Conservation (phyloP, 2,888 invertebrate species). For the Drosophila dives region DNA sequence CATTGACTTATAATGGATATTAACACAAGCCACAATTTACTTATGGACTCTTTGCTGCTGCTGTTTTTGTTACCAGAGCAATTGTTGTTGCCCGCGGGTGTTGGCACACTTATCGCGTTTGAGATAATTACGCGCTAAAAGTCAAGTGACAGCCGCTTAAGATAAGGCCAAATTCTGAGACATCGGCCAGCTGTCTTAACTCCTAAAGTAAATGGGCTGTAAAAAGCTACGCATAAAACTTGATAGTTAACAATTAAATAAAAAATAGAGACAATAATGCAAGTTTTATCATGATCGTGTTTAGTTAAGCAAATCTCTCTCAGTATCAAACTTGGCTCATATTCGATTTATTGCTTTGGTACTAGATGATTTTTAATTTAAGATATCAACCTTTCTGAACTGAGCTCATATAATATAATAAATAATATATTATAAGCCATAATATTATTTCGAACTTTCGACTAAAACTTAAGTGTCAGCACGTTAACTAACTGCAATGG, state of each 20-base stretch:
- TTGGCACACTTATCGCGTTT: slow-evolving; percentile 42
- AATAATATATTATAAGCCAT: no score
- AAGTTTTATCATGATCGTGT: background rate
- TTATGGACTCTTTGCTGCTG: slow-evolving; percentile 44
- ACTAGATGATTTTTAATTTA: background rate
- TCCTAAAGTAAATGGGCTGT: background rate
- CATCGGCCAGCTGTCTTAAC: background rate
- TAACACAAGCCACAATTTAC: slow-evolving; percentile 51
- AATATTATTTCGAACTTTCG: background rate
- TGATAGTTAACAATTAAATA: background rate
- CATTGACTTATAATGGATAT: slow-evolving; percentile 73
- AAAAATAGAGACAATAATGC: background rate
- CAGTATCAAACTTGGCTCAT: background rate
- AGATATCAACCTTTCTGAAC: background rate
- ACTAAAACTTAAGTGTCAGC: background rate
- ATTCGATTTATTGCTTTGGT: background rate
- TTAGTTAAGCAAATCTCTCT: background rate
- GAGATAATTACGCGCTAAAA: slow-evolving; percentile 69
- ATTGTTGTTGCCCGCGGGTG: slow-evolving; percentile 22
- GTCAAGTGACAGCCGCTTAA: slow-evolving; percentile 57
- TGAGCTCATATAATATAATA: background rate
- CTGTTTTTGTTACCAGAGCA: slow-evolving; percentile 27
- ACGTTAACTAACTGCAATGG: background rate
- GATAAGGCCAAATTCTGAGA: slow-evolving; percentile 50
- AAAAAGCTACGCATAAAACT: background rate